These are phyloP conservation scores for Scotopteryx bipunctaria DNA, from an alignment of 2,888 invertebrate genomes.

Conservation along the genomic window DNA sequence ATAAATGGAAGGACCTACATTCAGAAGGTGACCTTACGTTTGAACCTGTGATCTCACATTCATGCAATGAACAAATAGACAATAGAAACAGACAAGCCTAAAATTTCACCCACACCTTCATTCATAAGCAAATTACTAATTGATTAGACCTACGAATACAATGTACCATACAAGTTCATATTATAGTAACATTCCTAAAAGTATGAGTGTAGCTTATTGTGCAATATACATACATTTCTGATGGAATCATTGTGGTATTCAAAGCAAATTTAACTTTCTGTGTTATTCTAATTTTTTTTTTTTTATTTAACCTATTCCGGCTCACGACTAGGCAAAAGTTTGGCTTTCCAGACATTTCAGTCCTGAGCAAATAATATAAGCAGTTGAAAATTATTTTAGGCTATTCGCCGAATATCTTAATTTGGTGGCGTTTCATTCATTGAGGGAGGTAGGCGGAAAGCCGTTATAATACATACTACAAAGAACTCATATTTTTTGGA, in stretches of 20 bases:
- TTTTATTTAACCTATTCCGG: no score
- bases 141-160: neutral
- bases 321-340: no score
- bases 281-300: no score
- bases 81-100: conserved; percentile 1
- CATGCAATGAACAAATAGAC: conserved; percentile 3
- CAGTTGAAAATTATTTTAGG: no score
- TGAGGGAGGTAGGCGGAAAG: conserved; percentile 37
- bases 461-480: conserved; percentile 19
- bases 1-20: neutral
- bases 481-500: no score
- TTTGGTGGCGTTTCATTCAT: conserved; percentile 41
- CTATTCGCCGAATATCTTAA: no score
- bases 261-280: no score
- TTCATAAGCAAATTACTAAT: conserved; percentile 1
- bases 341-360: no score
- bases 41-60: conserved; percentile 7
- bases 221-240: conserved; percentile 39
- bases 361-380: no score
- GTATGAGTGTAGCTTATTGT: conserved; percentile 32
- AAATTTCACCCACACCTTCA: conserved; percentile 8
- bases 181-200: neutral
- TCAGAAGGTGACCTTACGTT: neutral
- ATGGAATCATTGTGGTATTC: conserved; percentile 43
- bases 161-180: neutral